A percentile compares a stretch with the other conserved stretches of the same genome.
Conservation (phyloP, 2,797 vertebrate species). For the Paramormyrops hopkinsi region DNA sequence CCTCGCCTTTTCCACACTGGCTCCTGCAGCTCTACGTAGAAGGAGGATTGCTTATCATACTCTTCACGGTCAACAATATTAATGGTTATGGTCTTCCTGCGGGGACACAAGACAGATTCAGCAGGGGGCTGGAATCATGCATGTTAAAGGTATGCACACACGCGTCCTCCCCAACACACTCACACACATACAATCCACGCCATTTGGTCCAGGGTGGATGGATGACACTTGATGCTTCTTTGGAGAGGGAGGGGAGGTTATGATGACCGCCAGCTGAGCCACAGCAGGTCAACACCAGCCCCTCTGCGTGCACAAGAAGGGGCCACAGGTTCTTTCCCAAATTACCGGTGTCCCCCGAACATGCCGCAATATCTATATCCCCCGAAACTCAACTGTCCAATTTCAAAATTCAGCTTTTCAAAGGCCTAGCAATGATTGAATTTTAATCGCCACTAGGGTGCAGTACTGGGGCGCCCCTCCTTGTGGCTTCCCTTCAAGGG, state of each 20-base stretch:
- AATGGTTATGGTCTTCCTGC: conserved; percentile 89
- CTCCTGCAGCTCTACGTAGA: conserved; percentile 89
- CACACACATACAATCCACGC: conserved; percentile 45
- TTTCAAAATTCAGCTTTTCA: neutral
- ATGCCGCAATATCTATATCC: neutral
- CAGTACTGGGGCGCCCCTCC: neutral
- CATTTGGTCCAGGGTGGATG: neutral
- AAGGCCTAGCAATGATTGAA: neutral
- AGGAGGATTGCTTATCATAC: conserved; percentile 89
- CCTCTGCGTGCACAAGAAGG: conserved; percentile 13
- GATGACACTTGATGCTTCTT: neutral
- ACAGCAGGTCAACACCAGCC: conserved; percentile 4
- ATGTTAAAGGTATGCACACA: conserved; percentile 57
- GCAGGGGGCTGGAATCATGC: conserved; percentile 67
- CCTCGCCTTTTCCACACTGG: conserved; percentile 84
- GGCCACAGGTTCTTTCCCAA: neutral
- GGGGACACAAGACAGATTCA: conserved; percentile 77
- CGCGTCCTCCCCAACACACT: conserved; percentile 40
- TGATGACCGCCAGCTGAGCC: neutral
- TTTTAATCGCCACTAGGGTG: neutral
- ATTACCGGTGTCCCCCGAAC: neutral
- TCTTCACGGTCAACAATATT: conserved; percentile 87
- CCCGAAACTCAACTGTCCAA: neutral
- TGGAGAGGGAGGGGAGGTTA: neutral
- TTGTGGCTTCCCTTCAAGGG: neutral